Evolutionary conservation across 2,888 invertebrate genomes (phyloP).

Genomic region (Mesorhabditis belari): DNA sequence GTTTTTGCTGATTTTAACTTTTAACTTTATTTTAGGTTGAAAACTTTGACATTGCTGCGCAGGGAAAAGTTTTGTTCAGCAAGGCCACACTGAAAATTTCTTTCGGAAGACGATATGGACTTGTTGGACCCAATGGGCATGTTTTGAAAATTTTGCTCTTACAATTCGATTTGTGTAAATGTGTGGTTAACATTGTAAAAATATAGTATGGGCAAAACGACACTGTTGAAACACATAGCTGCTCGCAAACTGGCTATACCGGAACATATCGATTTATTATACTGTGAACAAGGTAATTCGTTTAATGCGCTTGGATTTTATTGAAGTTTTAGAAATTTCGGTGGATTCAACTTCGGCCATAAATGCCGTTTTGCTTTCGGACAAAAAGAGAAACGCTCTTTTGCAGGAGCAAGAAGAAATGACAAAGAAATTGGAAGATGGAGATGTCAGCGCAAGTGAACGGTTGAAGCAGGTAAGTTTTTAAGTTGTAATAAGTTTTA

Average conservation of each 20-base stretch:
- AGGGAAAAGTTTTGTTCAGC: conserved; percentile 91
- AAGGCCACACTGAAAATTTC: conserved; percentile 90
- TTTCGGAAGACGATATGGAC: conserved; percentile 84
- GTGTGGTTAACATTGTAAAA: neutral
- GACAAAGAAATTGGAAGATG: conserved; percentile 67
- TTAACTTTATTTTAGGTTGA: conserved; percentile 61
- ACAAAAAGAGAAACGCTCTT: conserved; percentile 76
- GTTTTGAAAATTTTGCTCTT: conserved; percentile 17
- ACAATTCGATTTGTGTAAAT: neutral
- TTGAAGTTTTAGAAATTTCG: conserved; percentile 72
- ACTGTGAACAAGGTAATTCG: conserved; percentile 76
- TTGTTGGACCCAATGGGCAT: conserved; percentile 94
- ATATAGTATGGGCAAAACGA: conserved; percentile 89
- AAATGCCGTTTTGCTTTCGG: conserved; percentile 83
- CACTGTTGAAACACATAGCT: conserved; percentile 83
- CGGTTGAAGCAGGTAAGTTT: conserved; percentile 68
- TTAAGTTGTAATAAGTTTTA: neutral
- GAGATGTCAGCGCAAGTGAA: conserved; percentile 66
- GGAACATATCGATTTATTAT: conserved; percentile 85
- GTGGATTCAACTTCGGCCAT: conserved; percentile 90
- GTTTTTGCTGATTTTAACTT: neutral
- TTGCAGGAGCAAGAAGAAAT: conserved; percentile 75
- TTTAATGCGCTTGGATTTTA: conserved; percentile 1
- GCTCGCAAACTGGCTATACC: conserved; percentile 85
- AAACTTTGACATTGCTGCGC: conserved; percentile 92